Evolutionary conservation across 2,113 vertebrate species (phyloP), one percentile per base, ranked within the genome.

Genomic region (Speoplatyrhinus poulsoni): DNA sequence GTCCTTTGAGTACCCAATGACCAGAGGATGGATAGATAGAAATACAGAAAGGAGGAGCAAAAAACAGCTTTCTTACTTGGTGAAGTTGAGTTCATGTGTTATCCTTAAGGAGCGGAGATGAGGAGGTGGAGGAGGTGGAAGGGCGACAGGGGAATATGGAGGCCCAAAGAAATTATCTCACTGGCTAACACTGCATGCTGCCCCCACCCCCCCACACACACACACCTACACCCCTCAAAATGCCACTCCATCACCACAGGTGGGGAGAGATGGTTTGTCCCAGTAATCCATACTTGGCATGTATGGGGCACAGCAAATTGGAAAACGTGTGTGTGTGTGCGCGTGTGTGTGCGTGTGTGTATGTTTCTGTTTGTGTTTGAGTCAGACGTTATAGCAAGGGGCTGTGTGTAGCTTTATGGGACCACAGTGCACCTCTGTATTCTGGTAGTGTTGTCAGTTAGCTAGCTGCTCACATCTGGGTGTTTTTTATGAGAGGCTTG

Each of bases 361-460:
- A 19, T 9, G 53, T 55, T 48, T 69, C 62, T 13, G 19, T 53
- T 15, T 49, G 62, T 9, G 36, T 58, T 58, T 32, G 55, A 15
- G 58, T 66, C 62, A 76, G 70, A 78, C 63, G 11, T 7, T 48
- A 2, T 26, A 60, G 67, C 13, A n/a, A 64, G 53, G 60, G 60
- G 60, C 46, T 76, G 73, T 53, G 59, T 69, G 67, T 41, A 72
- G 77, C 49, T 70, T 46, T 57, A 58, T 48, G 1, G 73, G 56
- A 73, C 76, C 83, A 91, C 90, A 91, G 87, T 90, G 79, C 74
- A 78, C 78, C 84, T 90, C 87, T 89, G 84, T 91, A 64, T 82
- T 88, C 67, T 72, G 75, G 65, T 73, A 6, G 72, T 69, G 81
- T 86, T 59, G 77, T 78, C 63, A 77, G 77, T 80, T 76, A 82